These are phyloP conservation scores for Polyommatus iphigenia DNA, from an alignment of 2,888 invertebrate genomes.

Conservation along the genomic window DNA sequence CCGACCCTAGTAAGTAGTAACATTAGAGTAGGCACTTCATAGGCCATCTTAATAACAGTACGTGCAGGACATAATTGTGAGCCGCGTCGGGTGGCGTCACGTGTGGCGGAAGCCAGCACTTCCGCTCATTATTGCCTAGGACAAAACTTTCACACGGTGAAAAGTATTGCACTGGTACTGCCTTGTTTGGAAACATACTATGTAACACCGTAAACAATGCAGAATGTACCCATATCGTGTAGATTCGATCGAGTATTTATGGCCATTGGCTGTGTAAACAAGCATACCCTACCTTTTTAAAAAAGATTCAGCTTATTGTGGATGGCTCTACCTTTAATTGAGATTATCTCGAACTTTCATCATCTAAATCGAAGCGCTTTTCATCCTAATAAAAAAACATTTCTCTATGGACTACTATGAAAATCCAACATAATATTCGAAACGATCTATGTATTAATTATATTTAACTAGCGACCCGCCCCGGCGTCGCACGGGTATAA, in stretches of 20 bases:
- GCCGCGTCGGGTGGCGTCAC: constrained; percentile 35
- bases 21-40: background rate
- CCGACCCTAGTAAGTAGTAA: background rate
- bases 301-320: no score
- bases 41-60: background rate
- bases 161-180: constrained; percentile 10
- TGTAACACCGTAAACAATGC: background rate
- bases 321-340: no score
- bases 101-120: constrained; percentile 40
- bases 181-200: constrained; percentile 1
- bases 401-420: no score
- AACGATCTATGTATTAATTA: no score
- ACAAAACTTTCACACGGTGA: constrained; percentile 35
- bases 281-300: no score
- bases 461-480: no score
- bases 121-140: constrained; percentile 40
- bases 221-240: background rate
- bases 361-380: no score
- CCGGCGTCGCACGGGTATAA: no score
- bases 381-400: no score
- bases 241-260: background rate
- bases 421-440: no score
- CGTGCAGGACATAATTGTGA: constrained; percentile 2
- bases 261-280: no score
- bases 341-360: no score